Conservation (phyloP, 1,140 invertebrate genomes). For the Uloborus diversus region DNA sequence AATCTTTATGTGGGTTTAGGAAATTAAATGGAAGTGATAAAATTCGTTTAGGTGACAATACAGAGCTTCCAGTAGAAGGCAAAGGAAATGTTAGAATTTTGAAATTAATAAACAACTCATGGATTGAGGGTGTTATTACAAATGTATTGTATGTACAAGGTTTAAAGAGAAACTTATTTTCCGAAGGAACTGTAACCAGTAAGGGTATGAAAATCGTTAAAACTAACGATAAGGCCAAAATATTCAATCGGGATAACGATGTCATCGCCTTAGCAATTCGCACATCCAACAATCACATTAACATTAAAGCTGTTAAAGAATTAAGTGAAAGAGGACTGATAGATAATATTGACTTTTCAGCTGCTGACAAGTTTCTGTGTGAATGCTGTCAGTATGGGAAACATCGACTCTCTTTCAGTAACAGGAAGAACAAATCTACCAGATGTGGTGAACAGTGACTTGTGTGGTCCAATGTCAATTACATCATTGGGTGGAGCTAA, state of each 20-base stretch:
- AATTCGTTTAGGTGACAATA: neutral
- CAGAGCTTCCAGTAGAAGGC: neutral
- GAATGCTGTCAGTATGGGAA: neutral
- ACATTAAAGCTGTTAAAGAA: neutral
- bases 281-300: conserved; percentile 17
- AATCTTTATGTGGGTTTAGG: neutral
- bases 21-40: neutral
- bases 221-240: neutral
- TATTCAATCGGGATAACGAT: neutral
- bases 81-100: conserved; percentile 3
- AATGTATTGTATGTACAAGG: neutral
- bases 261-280: neutral
- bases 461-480: conserved; percentile 62
- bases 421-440: conserved; percentile 42
- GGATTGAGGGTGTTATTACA: neutral
- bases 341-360: neutral
- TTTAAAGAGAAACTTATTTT: conserved; percentile 4
- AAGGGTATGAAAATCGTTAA: conserved; percentile 4
- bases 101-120: neutral
- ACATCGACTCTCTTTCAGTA: neutral
- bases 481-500: conserved; percentile 60
- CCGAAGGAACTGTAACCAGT: neutral
- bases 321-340: conserved; percentile 4
- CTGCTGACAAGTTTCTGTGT: conserved; percentile 13
- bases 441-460: conserved; percentile 62